Conservation (phyloP, 2,797 vertebrate genomes). For the Kryptolebias ocellatus region DNA sequence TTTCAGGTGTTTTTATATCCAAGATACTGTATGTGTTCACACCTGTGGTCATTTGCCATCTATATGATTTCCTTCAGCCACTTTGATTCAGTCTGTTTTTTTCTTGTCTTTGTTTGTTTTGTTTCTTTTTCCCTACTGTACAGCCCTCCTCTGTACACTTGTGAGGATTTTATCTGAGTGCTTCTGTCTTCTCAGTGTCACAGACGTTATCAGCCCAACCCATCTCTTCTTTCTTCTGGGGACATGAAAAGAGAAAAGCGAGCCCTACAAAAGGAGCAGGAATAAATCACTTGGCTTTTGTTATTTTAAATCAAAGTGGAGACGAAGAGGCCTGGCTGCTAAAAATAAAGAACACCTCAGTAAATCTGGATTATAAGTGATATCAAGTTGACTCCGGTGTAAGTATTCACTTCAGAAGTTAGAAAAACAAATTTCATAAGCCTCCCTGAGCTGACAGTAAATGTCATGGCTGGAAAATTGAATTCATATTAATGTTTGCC, state of each 20-base stretch:
- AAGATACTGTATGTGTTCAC: too few species aligned
- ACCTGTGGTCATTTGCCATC: too few species aligned
- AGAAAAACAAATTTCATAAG: conserved; percentile 19
- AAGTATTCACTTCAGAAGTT: conserved; percentile 30
- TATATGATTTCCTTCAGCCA: background rate
- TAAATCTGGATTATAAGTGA: conserved; percentile 33
- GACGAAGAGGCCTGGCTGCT: conserved; percentile 17
- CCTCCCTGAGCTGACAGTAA: conserved; percentile 2
- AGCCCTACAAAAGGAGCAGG: conserved; percentile 47
- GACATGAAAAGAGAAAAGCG: conserved; percentile 57
- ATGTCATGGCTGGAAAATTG: conserved; percentile 9
- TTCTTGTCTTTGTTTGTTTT: conserved; percentile 41
- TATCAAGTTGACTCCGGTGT: conserved; percentile 23
- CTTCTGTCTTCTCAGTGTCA: conserved; percentile 38
- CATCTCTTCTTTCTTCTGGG: conserved; percentile 59
- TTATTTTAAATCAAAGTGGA: conserved; percentile 53
- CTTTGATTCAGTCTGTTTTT: conserved; percentile 17
- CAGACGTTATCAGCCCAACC: conserved; percentile 62
- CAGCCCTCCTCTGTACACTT: conserved; percentile 34
- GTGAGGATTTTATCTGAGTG: conserved; percentile 54
- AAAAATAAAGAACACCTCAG: conserved; percentile 45
- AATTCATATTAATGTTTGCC: conserved; percentile 5
- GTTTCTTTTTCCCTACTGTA: conserved; percentile 21
- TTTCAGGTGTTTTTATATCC: too few species aligned
- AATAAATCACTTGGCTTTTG: conserved; percentile 64